phyloP scores from a whole-genome alignment of 2,888 invertebrate species.

The Conops quadrifasciatus region DNA sequence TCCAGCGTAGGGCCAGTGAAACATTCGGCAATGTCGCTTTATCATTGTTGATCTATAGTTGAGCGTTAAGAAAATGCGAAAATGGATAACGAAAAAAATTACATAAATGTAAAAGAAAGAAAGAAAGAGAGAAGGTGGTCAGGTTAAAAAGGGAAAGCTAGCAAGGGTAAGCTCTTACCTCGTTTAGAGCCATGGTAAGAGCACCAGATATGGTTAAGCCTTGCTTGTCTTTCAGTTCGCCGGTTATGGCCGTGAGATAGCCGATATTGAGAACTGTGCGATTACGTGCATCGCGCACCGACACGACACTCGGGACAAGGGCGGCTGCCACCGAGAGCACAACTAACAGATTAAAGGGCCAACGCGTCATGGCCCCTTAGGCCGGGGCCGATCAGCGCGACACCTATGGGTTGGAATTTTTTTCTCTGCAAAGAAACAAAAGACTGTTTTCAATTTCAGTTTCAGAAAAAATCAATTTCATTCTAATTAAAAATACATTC shows the following conservation, averaged over 20 bases:
- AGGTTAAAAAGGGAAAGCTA: too few relatives aligned
- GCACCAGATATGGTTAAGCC: constrained; percentile 92
- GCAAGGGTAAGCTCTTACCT: constrained; percentile 67
- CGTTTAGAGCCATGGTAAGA: constrained; percentile 85
- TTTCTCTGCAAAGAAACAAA: constrained; percentile 56
- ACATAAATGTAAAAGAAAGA: neutral
- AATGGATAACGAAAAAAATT: constrained; percentile 1
- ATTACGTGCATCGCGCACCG: constrained; percentile 62
- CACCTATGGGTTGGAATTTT: constrained; percentile 67
- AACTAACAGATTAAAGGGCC: constrained; percentile 70
- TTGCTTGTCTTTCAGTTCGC: constrained; percentile 79
- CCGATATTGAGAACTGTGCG: constrained; percentile 77
- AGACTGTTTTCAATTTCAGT: too few relatives aligned
- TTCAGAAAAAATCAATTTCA: too few relatives aligned
- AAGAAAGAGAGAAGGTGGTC: too few relatives aligned
- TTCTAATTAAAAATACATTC: too few relatives aligned
- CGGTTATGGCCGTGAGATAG: constrained; percentile 84
- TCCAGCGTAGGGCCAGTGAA: constrained; percentile 77
- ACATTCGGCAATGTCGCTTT: constrained; percentile 77
- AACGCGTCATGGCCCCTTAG: constrained; percentile 67
- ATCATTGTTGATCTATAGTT: constrained; percentile 76
- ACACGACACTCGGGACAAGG: constrained; percentile 65
- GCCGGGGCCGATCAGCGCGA: constrained; percentile 72
- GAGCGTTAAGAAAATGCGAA: neutral
- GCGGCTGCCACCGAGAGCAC: constrained; percentile 73